Conservation (phyloP, 2,113 vertebrate species). For the Alethe diademata region DNA sequence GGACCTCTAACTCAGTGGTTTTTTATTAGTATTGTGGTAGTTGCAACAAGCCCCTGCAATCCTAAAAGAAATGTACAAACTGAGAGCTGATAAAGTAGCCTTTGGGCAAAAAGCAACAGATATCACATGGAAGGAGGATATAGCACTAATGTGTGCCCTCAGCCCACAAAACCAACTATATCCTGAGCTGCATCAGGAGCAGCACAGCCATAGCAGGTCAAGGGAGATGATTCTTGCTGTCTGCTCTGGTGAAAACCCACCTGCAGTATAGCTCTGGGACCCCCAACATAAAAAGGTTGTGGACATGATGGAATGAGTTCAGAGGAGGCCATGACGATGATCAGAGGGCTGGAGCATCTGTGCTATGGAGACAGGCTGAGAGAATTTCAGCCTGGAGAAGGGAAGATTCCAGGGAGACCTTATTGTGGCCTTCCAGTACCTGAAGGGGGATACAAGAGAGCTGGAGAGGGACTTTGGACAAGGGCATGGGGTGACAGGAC, state of each 20-base stretch:
- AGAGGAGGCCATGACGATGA: not conserved
- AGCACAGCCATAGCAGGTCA: not conserved
- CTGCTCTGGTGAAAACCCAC: not conserved
- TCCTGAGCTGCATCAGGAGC: not conserved
- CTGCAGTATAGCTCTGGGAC: not conserved
- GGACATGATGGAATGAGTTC: accelerated
- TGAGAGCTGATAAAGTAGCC: not conserved
- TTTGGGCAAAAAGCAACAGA: not conserved
- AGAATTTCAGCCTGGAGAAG: not conserved
- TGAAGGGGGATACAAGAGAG: not conserved
- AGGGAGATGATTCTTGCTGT: not conserved
- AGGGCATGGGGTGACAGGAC: not conserved
- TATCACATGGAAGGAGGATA: not conserved
- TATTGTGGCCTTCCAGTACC: not conserved
- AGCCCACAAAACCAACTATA: not conserved
- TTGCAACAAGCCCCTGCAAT: not conserved
- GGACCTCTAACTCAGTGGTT: not conserved
- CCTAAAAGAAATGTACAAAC: not conserved
- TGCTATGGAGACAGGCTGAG: not conserved
- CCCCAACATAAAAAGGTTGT: accelerated
- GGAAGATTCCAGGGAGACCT: not conserved
- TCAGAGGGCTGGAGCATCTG: not conserved
- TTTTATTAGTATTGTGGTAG: not conserved
- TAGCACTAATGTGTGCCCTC: not conserved
- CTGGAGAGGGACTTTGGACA: not conserved